Percentiles rank a stretch among this genome's conserved stretches.
phyloP scores from a whole-genome alignment of 2,113 vertebrate genomes.

The Furnarius figulus region DNA sequence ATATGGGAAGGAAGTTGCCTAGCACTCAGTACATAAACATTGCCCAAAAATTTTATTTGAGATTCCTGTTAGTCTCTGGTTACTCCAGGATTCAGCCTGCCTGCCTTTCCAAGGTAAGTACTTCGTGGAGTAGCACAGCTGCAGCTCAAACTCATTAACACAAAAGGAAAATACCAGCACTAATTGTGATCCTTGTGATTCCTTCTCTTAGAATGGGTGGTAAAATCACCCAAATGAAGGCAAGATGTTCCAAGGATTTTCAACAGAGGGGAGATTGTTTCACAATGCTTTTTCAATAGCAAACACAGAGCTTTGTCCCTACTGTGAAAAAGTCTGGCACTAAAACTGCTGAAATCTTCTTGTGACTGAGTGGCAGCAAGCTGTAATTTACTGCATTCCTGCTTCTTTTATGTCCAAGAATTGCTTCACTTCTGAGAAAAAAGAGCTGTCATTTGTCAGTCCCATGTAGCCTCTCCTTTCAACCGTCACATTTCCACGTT shows the following conservation, averaged over 20 bases:
- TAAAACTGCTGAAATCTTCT: slow-evolving; percentile 10
- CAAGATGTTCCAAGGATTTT: background rate
- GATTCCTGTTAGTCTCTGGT: background rate
- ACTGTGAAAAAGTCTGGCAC: background rate
- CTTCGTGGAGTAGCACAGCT: background rate
- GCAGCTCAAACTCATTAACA: background rate
- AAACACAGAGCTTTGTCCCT: background rate
- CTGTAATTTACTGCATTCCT: slow-evolving; percentile 35
- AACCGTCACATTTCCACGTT: background rate
- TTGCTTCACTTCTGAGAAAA: slow-evolving; percentile 15
- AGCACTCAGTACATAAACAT: background rate
- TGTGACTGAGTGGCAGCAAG: background rate
- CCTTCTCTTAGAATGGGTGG: background rate
- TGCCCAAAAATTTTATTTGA: background rate
- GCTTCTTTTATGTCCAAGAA: slow-evolving; percentile 34
- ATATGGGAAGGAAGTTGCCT: background rate
- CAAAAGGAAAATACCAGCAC: background rate
- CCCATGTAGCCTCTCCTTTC: background rate
- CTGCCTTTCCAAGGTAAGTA: background rate
- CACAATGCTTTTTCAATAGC: background rate
- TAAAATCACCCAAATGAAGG: background rate
- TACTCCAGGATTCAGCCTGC: background rate
- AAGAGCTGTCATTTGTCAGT: slow-evolving; percentile 25
- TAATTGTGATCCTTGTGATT: background rate
- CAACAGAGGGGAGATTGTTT: background rate